Base-by-base conservation (phyloP, 2,888 invertebrate species). In the Gastracanthus pulcherrimus region DNA sequence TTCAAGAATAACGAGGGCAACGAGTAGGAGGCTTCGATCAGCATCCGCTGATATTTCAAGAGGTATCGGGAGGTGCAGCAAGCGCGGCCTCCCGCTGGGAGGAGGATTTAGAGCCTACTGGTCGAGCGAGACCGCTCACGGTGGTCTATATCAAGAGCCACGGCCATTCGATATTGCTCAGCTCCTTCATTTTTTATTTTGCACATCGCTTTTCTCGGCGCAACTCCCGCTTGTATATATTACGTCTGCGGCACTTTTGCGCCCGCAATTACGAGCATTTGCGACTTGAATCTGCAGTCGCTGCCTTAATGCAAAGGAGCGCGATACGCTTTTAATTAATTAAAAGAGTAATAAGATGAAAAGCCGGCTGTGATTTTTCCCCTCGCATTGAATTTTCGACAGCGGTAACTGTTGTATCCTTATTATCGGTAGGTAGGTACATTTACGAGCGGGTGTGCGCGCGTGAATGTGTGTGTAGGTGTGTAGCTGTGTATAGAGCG, bases 91-190 rank as follows among this genome's bases (percentile, higher is more conserved):
- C 90, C 90, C 84, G 89, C 87, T 87, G 90, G 81, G 90, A 89
- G 85, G 86, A 90, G 88, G 90, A 91, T 91, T 91, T 90, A 90
- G 87, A 85, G 87, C 88, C 90, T 86, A 89, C 89, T 87, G 87
- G 86, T 87, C 85, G 86, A 86, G 86, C 82, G 82, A 51, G 72
- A 67, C 86, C 88, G 85, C 84, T 84, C 87, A 87, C 84, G 88
- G 88, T 88, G 88, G 88, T 88, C 88, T 88, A 88, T 88, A 88
- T 88, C 88, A 85, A 88, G 86, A 87, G 62, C 70, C 87, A 87
- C 84, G 87, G 84, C 84, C 85, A 83, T 85, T 88, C 87, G 86
- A 87, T 88, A 71, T 77, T 60, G 48, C 62, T 31, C 36, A 26
- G 45, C 31, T 26, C 45, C n/a, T 26, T n/a, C n/a, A 45, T 45